Evolutionary conservation across 2,797 vertebrate genomes (phyloP).

Genomic region (Cygnus olor): DNA sequence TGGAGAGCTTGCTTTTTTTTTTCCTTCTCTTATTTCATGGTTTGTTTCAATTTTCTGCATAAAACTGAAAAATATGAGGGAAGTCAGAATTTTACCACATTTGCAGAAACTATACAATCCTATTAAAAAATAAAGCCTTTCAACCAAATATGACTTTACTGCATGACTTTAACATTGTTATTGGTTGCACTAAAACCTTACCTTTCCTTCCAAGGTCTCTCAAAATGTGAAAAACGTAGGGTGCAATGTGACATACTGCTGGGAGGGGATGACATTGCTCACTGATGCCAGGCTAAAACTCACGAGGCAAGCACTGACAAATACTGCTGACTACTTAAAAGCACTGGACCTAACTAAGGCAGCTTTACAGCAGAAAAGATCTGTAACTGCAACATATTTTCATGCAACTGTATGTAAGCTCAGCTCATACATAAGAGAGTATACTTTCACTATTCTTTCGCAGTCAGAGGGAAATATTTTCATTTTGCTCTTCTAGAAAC

Average conservation of each 20-base stretch:
- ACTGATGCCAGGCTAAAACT: not conserved
- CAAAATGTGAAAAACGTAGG: not conserved
- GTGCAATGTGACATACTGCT: accelerated
- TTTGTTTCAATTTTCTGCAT: not conserved
- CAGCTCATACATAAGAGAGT: not conserved
- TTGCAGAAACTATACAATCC: not conserved
- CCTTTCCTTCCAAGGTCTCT: not conserved
- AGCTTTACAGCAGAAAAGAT: not conserved
- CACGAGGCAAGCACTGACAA: not conserved
- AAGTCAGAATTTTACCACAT: not conserved
- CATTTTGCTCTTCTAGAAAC: not conserved
- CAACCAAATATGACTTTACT: not conserved
- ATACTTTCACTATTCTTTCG: accelerated
- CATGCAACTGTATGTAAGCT: not conserved
- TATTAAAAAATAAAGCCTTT: not conserved
- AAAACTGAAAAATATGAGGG: not conserved
- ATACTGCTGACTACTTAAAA: not conserved
- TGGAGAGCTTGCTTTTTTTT: not conserved
- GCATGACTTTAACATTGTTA: not conserved
- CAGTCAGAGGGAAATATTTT: not conserved
- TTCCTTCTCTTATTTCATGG: not conserved
- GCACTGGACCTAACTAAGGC: not conserved
- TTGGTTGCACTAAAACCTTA: not conserved
- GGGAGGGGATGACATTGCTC: not conserved
- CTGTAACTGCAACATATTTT: not conserved